Evolutionary conservation across 2,888 invertebrate genomes (phyloP).

Genomic region (Kryphioiulus occultus): DNA sequence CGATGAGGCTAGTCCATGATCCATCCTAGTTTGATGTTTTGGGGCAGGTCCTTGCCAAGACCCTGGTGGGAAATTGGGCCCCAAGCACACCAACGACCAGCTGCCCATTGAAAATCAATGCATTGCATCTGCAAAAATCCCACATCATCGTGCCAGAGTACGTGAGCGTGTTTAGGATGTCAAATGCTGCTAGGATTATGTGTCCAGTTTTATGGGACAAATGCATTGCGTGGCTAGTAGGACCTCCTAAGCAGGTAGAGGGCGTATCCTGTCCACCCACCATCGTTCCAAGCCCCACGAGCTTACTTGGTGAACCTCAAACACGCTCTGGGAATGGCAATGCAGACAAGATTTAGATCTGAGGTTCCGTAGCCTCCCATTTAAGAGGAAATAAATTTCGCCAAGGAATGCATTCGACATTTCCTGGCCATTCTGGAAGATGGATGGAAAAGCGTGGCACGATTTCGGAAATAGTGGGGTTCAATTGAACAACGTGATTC

Average conservation of each 20-base stretch:
- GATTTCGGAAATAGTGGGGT: background rate
- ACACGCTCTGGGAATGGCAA: background rate
- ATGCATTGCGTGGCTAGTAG: background rate
- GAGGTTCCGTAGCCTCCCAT: background rate
- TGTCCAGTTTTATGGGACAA: background rate
- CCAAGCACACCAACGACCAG: background rate
- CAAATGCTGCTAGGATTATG: background rate
- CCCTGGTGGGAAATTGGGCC: background rate
- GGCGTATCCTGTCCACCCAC: too few species aligned
- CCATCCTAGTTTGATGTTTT: too few species aligned
- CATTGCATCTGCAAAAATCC: background rate
- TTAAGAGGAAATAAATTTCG: background rate
- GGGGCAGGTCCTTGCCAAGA: too few species aligned
- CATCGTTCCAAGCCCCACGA: background rate
- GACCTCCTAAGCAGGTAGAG: background rate
- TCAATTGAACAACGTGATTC: background rate
- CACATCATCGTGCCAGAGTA: background rate
- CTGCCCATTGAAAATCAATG: background rate
- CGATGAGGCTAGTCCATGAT: too few species aligned
- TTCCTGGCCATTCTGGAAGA: background rate
- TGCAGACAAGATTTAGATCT: background rate
- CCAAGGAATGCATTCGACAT: background rate
- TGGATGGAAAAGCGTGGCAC: background rate
- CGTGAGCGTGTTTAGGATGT: background rate
- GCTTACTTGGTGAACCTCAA: slow-evolving; percentile 6